Evolutionary conservation across 2,797 vertebrate genomes (phyloP).

Genomic region (Eospalax fontanierii): DNA sequence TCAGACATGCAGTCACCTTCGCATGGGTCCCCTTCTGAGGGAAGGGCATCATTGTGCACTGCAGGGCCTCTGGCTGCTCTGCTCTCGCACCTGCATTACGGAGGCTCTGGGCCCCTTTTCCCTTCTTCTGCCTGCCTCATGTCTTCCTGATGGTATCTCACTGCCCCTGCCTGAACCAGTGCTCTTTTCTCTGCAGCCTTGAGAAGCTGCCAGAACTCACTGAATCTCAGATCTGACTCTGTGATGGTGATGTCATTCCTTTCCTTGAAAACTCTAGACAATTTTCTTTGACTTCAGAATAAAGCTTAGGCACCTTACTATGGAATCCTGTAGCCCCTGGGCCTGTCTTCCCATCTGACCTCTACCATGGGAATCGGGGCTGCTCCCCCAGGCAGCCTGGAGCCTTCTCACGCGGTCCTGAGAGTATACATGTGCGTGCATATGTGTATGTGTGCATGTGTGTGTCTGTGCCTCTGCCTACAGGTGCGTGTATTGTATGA

Average conservation of each 20-base stretch:
- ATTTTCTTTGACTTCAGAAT: neutral
- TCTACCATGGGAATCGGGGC: neutral
- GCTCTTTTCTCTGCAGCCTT: neutral
- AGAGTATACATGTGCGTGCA: neutral
- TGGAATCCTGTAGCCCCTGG: neutral
- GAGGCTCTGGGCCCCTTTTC: neutral
- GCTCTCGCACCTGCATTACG: neutral
- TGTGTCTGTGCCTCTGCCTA: neutral
- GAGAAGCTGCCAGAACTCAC: neutral
- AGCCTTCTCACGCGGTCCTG: neutral
- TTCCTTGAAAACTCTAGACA: neutral
- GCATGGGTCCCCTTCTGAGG: rapidly evolving
- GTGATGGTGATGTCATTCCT: neutral
- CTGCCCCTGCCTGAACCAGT: rapidly evolving
- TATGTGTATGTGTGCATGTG: neutral
- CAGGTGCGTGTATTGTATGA: neutral
- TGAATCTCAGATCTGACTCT: neutral
- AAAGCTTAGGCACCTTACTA: neutral
- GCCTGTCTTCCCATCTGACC: neutral
- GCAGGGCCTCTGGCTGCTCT: rapidly evolving
- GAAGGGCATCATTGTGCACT: neutral
- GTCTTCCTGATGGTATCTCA: rapidly evolving
- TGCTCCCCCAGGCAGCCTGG: neutral
- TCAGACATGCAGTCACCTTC: neutral
- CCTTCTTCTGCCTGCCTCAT: neutral